A percentile compares a stretch with the other conserved stretches of the same genome.
Conservation (phyloP, 2,113 vertebrate species). For the Takifugu flavidus region DNA sequence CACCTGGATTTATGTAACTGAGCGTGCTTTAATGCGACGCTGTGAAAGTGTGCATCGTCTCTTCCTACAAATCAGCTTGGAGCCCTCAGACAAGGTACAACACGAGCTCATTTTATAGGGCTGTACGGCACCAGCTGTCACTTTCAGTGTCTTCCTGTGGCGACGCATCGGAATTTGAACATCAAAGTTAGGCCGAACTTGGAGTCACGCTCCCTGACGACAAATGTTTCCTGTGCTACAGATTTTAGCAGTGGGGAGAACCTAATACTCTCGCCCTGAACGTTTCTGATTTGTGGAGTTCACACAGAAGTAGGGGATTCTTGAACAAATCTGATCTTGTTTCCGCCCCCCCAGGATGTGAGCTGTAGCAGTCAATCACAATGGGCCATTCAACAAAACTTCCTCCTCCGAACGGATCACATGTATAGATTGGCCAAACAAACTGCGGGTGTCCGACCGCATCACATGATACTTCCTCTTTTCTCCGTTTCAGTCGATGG, state of each 20-base stretch:
- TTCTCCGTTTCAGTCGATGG: constrained; percentile 27
- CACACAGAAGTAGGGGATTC: constrained; percentile 23
- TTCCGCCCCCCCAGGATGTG: constrained; percentile 49
- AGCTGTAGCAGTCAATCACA: constrained; percentile 50
- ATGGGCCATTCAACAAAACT: constrained; percentile 51
- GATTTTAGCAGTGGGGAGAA: constrained; percentile 24
- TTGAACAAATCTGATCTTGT: constrained; percentile 37
- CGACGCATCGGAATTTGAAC: constrained; percentile 42
- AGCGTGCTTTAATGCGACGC: no score
- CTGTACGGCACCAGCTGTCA: constrained; percentile 53
- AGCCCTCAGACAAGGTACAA: constrained; percentile 43
- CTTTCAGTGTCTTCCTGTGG: constrained; percentile 43
- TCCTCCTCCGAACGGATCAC: constrained; percentile 52
- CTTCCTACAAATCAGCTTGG: constrained; percentile 29
- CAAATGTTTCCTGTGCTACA: constrained; percentile 13
- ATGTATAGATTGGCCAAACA: constrained; percentile 54
- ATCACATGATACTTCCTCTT: constrained; percentile 53
- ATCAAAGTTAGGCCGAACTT: constrained; percentile 30
- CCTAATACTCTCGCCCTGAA: constrained; percentile 2
- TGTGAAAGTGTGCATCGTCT: constrained; percentile 15
- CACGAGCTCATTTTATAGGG: constrained; percentile 39
- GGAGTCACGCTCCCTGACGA: constrained; percentile 31
- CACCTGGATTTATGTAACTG: no score
- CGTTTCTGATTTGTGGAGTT: constrained; percentile 3
- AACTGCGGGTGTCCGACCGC: constrained; percentile 29